phyloP scores from a whole-genome alignment of 2,888 invertebrate species.

The Drosophila merina region DNA sequence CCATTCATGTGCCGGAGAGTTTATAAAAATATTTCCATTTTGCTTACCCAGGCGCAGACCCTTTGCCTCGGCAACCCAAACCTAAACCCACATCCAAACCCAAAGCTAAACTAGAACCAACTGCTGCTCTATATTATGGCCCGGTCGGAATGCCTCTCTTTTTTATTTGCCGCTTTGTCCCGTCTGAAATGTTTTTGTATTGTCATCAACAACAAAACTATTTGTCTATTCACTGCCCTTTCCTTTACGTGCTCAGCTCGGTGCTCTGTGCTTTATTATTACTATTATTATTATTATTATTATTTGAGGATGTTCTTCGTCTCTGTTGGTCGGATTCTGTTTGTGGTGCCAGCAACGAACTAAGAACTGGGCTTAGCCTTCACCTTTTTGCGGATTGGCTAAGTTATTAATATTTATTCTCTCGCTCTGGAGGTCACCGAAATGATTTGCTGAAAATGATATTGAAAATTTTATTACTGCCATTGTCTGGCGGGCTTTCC shows the following conservation, averaged over 20 bases:
- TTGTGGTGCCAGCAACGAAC: constrained; percentile 21
- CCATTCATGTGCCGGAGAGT: constrained; percentile 39
- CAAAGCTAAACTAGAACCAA: not conserved
- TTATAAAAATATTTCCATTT: constrained; percentile 47
- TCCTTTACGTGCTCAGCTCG: constrained; percentile 44
- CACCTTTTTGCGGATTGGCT: constrained; percentile 68
- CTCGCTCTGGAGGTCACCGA: constrained; percentile 57
- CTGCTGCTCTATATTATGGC: constrained; percentile 59
- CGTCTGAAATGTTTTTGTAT: constrained; percentile 74
- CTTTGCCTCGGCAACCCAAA: not conserved
- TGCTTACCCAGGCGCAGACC: constrained; percentile 15
- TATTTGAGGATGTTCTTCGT: constrained; percentile 63
- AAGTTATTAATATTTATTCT: constrained; percentile 79
- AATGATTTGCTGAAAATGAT: constrained; percentile 78
- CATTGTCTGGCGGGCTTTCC: constrained; percentile 47
- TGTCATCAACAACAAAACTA: constrained; percentile 77
- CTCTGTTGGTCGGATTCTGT: constrained; percentile 36
- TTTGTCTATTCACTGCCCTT: constrained; percentile 75
- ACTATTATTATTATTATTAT: constrained; percentile 51
- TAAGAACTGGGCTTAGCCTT: constrained; percentile 61
- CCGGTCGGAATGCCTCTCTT: constrained; percentile 33
- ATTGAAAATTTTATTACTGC: constrained; percentile 70
- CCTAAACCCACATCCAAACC: not conserved
- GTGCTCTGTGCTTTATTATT: constrained; percentile 43
- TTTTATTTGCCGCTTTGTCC: constrained; percentile 65